Conservation (phyloP, 2,113 vertebrate genomes). For the Xyliphius kryptos region DNA sequence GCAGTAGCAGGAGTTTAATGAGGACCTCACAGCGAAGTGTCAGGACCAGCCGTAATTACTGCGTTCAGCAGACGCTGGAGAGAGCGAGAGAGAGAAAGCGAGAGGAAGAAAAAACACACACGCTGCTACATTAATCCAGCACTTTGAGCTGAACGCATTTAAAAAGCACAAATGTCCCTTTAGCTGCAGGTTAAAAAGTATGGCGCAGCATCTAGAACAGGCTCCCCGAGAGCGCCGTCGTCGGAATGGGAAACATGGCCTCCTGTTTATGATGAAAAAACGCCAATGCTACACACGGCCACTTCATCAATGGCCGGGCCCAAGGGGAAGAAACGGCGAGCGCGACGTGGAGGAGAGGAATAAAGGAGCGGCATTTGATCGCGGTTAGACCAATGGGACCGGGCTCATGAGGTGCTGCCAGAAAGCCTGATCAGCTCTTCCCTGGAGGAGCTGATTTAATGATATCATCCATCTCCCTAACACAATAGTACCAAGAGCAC, state of each 20-base stretch:
- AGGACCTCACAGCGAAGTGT: conserved; percentile 26
- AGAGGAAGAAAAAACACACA: conserved; percentile 1
- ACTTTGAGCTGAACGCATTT: conserved; percentile 35
- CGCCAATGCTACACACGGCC: conserved; percentile 43
- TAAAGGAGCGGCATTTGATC: conserved; percentile 46
- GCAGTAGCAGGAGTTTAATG: conserved; percentile 32
- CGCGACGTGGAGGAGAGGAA: conserved; percentile 38
- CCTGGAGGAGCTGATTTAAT: conserved; percentile 48
- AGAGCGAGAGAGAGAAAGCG: neutral
- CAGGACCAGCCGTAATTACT: conserved; percentile 32
- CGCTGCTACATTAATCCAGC: conserved; percentile 22
- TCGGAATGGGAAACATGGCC: conserved; percentile 50
- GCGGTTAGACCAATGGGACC: conserved; percentile 44
- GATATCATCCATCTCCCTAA: conserved; percentile 54
- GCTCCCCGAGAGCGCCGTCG: conserved; percentile 35
- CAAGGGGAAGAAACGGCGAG: conserved; percentile 33
- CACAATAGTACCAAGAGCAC: conserved; percentile 38
- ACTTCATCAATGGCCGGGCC: conserved; percentile 62
- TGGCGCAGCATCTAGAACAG: neutral
- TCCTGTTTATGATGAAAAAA: conserved; percentile 63
- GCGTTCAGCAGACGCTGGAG: conserved; percentile 24
- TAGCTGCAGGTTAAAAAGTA: conserved; percentile 34
- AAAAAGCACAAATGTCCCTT: conserved; percentile 29
- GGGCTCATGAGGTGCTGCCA: conserved; percentile 34
- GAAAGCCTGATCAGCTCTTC: conserved; percentile 34